Percentiles rank a stretch among this genome's conserved stretches.
These are phyloP conservation scores for Psylliodes chrysocephalus DNA, from an alignment of 2,888 invertebrate genomes.

Conservation along the genomic window DNA sequence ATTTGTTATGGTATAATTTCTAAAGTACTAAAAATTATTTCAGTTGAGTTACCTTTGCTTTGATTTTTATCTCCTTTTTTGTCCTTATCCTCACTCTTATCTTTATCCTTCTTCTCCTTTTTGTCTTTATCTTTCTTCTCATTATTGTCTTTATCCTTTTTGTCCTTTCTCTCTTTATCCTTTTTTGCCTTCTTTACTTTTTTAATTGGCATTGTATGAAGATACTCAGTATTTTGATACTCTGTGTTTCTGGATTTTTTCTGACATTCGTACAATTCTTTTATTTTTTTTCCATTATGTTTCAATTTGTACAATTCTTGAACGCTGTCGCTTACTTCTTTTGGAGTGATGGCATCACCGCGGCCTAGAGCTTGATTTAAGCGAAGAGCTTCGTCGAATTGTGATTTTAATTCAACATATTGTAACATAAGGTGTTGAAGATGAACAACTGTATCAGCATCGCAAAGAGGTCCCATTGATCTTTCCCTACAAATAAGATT, in stretches of 20 bases:
- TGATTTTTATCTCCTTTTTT: no score
- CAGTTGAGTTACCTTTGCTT: no score
- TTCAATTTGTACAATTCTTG: slow-evolving; percentile 50
- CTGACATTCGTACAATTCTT: slow-evolving; percentile 52
- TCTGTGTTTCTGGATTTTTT: slow-evolving; percentile 49
- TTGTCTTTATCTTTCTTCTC: slow-evolving; percentile 2
- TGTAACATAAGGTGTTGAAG: slow-evolving; percentile 47
- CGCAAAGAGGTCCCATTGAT: slow-evolving; percentile 44
- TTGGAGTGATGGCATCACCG: slow-evolving; percentile 39
- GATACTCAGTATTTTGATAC: slow-evolving; percentile 46
- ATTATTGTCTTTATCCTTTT: slow-evolving; percentile 10
- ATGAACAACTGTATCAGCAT: slow-evolving; percentile 44
- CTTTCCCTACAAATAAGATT: slow-evolving; percentile 47
- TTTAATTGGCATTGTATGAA: slow-evolving; percentile 35
- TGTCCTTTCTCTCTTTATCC: slow-evolving; percentile 3
- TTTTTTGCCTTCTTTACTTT: neutral
- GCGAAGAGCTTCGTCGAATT: slow-evolving; percentile 46
- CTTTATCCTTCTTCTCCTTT: slow-evolving; percentile 12
- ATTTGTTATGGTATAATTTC: neutral
- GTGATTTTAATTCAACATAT: slow-evolving; percentile 51
- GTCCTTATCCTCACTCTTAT: neutral
- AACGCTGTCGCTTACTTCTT: slow-evolving; percentile 47
- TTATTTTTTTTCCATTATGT: slow-evolving; percentile 53
- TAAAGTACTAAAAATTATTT: neutral
- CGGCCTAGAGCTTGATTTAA: slow-evolving; percentile 34